Base-by-base conservation (phyloP, 2,113 vertebrate species). In the Cygnus atratus region DNA sequence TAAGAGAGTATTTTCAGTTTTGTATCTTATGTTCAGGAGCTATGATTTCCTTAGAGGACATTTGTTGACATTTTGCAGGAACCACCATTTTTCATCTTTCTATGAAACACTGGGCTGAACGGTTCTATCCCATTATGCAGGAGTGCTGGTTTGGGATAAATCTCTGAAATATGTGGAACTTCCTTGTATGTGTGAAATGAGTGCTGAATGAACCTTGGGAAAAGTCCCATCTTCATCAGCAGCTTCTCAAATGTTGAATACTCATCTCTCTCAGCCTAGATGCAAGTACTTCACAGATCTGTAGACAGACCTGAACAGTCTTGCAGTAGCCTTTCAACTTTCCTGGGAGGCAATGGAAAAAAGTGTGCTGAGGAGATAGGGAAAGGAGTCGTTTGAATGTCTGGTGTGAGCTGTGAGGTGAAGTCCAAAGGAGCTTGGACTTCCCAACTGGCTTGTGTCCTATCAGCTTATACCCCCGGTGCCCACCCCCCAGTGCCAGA, bases 381-480 rank as follows among this genome's bases (percentile, higher is more conserved):
- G 67, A 67, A 66, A 71, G 20, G n/a, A 65, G 13, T 71, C 41
- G 29, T 28, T n/a, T 75, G 65, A 87, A 46, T 58, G 54, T 41
- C 48, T 91, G 63, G 14, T 72, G 84, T 78, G 65, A 83, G 16
- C 52, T n/a, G 29, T 13, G 41, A 83, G 71, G 24, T 86, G 48
- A 88, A 9, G 20, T 84, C 55, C 24, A 66, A 87, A 68, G 52
- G 41, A 91, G 7, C 39, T 72, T 73, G 50, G 50, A 13, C 37
- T 81, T 94, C 31, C 44, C 55, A 78, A 43, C 0, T 0, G 26
- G 28, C 44, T 29, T 35, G 44, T 37, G 39, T 77, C 21, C 2
- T 5, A 17, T 43, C 59, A 63, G 15, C 12, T 33, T 35, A 52
- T 0, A 0, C 4, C 6, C 35, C 3, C 1, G 1, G 15, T 1